Conservation (phyloP, 2,113 vertebrate species). For the Dipodomys ordii region DNA sequence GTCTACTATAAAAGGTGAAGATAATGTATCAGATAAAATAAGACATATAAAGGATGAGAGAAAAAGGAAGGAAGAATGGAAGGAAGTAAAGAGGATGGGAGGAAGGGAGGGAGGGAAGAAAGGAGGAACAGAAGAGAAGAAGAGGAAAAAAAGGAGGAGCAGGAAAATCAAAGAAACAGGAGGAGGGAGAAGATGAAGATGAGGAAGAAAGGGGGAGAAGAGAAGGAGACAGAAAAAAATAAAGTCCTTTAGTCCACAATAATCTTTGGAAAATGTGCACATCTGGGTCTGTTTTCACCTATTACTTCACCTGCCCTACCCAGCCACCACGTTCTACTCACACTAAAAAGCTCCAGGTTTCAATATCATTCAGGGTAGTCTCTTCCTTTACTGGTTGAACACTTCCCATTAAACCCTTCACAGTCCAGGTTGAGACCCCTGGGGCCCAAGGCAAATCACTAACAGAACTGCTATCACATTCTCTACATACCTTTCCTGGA, state of each 20-base stretch:
- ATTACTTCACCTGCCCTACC: background rate
- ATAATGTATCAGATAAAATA: background rate
- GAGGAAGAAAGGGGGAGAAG: no score
- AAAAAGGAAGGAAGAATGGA: no score
- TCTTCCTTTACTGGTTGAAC: background rate
- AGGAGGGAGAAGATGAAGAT: no score
- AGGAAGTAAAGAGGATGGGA: no score
- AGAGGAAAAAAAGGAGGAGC: no score
- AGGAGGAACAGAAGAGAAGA: no score
- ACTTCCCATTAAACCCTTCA: background rate
- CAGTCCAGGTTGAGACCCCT: background rate
- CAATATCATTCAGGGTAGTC: background rate
- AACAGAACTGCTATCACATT: background rate
- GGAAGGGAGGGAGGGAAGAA: no score
- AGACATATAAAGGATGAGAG: background rate
- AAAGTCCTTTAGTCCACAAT: background rate
- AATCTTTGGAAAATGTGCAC: background rate
- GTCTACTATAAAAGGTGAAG: background rate
- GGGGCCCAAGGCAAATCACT: conserved; percentile 20
- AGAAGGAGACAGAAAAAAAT: background rate
- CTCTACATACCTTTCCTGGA: background rate
- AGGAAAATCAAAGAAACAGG: no score
- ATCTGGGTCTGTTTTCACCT: background rate
- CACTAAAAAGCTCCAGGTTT: background rate
- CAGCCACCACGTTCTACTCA: background rate